phyloP scores from a whole-genome alignment of 2,888 invertebrate species.

The Agrotis clavis region DNA sequence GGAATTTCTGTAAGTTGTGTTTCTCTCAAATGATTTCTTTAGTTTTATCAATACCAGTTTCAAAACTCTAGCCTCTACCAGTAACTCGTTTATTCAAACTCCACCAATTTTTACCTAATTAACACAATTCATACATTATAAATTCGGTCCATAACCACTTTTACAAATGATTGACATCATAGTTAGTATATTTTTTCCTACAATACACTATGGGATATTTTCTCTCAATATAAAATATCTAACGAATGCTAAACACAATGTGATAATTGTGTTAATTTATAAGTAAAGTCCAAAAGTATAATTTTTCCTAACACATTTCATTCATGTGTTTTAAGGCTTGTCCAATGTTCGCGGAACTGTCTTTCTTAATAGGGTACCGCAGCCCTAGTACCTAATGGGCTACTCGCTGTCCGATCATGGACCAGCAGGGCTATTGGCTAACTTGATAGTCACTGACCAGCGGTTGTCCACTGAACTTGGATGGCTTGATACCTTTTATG shows the following conservation, averaged over 20 bases:
- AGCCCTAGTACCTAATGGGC: too few relatives aligned
- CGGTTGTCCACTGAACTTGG: too few relatives aligned
- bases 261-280: conserved; percentile 13
- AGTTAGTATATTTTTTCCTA: conserved; percentile 1
- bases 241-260: not conserved
- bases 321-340: too few relatives aligned
- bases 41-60: not conserved
- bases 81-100: not conserved
- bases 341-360: not conserved
- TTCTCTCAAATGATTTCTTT: too few relatives aligned
- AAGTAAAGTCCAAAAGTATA: not conserved
- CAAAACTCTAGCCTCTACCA: not conserved
- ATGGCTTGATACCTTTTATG: too few relatives aligned
- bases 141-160: not conserved
- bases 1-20: too few relatives aligned
- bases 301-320: not conserved
- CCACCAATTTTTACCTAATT: conserved; percentile 9
- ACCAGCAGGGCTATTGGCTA: too few relatives aligned
- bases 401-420: too few relatives aligned
- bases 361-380: too few relatives aligned
- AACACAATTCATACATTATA: not conserved
- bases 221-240: not conserved
- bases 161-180: conserved; percentile 12
- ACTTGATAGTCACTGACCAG: too few relatives aligned
- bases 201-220: conserved; percentile 7